Evolutionary conservation across 2,888 invertebrate genomes (phyloP).

Genomic region (Orthonychiurus folsomi): DNA sequence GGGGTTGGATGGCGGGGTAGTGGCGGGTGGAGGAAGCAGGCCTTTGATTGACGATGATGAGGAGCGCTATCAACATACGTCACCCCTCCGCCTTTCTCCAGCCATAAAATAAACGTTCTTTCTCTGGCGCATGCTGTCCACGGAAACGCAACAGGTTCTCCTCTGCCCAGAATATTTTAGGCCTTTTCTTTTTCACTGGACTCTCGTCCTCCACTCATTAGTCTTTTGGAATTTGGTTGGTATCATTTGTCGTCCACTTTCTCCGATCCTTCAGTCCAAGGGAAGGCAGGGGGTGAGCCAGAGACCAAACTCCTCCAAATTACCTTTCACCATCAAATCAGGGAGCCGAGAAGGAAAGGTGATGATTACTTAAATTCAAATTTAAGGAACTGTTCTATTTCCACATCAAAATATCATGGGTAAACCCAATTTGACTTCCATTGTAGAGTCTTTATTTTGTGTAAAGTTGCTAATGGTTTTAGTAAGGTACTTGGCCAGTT

Average conservation of each 20-base stretch:
- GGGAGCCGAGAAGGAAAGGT: background rate
- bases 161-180: background rate
- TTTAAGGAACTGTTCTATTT: too few species aligned
- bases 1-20: background rate
- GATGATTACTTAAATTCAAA: slow-evolving; percentile 1
- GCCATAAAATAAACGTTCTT: background rate
- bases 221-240: background rate
- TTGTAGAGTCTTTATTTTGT: too few species aligned
- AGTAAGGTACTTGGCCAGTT: too few species aligned
- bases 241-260: background rate
- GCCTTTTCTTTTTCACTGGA: background rate
- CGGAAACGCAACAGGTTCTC: background rate
- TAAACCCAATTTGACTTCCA: too few species aligned
- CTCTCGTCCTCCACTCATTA: background rate
- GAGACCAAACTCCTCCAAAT: too few species aligned
- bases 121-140: background rate
- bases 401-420: too few species aligned
- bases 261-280: too few species aligned
- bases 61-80: background rate
- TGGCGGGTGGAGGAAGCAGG: background rate
- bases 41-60: background rate
- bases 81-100: background rate
- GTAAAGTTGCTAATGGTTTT: too few species aligned
- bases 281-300: too few species aligned
- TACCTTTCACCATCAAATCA: too few species aligned